phyloP scores from a whole-genome alignment of 2,797 vertebrate genomes.

The Erethizon dorsatum region DNA sequence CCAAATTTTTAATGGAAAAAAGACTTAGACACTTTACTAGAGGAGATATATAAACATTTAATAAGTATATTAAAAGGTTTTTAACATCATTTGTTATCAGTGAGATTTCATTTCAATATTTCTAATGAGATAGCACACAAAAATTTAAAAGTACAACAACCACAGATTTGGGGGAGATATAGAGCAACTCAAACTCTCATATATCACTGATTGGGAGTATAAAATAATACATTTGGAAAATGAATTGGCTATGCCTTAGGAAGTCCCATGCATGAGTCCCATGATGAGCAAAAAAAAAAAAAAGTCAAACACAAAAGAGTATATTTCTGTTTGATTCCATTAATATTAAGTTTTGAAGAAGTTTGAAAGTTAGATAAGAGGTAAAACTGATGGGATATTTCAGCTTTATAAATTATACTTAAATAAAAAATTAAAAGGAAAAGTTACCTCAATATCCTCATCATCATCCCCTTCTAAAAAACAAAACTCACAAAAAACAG shows the following conservation, averaged over 20 bases:
- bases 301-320: neutral
- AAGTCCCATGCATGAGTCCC: neutral
- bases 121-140: neutral
- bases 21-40: constrained; percentile 6
- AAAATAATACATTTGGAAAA: neutral
- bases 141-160: neutral
- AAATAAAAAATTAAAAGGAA: constrained; percentile 8
- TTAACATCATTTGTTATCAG: neutral
- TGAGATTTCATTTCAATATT: constrained; percentile 25
- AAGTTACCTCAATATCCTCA: neutral
- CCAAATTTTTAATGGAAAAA: neutral
- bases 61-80: neutral
- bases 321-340: constrained; percentile 2
- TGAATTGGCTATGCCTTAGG: neutral
- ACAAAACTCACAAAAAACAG: neutral
- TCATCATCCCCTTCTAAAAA: neutral
- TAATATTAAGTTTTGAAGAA: neutral
- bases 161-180: neutral
- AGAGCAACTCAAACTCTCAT: neutral
- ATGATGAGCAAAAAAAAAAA: neutral
- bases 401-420: constrained; percentile 22
- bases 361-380: neutral
- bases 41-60: neutral
- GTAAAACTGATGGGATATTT: neutral
- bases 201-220: neutral